Base-by-base conservation (phyloP, 2,888 invertebrate species). In the Prenolepis imparis region DNA sequence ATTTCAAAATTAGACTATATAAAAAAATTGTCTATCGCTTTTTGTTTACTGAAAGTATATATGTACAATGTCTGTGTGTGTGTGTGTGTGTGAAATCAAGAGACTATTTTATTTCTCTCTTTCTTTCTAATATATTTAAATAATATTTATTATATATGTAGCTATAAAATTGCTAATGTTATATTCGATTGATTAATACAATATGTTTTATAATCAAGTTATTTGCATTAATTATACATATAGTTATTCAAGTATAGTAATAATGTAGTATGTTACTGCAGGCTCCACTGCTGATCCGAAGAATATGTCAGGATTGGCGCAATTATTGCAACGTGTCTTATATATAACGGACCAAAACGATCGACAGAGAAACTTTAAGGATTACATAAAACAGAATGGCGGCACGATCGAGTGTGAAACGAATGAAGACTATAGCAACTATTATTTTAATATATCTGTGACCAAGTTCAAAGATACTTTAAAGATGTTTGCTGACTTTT, bases 281-380 rank as follows among this genome's bases (percentile, higher is more conserved):
- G 97, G 98, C 0, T 97, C 97, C 91, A 96, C 99, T 95, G 97
- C 97, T 89, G 99, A 99, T 94, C 99, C 99, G 0, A 96, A 96
- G 24, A 96, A 98, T 86, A 92, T 99, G 57, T 98, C 98, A 0
- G 99, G 99, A 0, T 94, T 99, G 89, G 99, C 99, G 0, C 99
- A 99, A 95, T 99, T 99, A 95, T 99, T 99, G 95, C 99, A 99
- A 94, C 99, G 99, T 95, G 99, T 99, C 99, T 96, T 99, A 61
- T 99, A 99, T 93, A 95, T 99, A 88, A 99, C 99, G 5, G 99
- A 99, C 0, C 96, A 98, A 99, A 95, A 99, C 99, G 2, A 95
- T 99, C 99, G 93, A 97, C 96, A 87, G 98, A 98, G 94, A 24
- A 12, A 0, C 3, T 57, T 57, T 21, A 21, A 21, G 11, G 5